Evolutionary conservation across 2,888 invertebrate genomes (phyloP).

Genomic region (Leptura quadrifasciata): DNA sequence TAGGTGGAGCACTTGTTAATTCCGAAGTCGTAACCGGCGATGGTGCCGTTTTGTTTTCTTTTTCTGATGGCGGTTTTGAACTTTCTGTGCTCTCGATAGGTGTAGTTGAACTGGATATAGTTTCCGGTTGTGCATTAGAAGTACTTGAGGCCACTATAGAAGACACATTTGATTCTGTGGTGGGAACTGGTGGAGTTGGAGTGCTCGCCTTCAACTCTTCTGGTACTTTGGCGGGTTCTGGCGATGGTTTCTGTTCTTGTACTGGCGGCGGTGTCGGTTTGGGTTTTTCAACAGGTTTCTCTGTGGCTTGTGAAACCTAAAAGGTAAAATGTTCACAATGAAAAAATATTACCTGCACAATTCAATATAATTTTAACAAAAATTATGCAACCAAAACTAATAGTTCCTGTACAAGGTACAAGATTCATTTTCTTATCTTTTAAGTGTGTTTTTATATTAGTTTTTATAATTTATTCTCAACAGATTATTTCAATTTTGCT

Average conservation of each 20-base stretch:
- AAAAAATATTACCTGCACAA: too few relatives aligned
- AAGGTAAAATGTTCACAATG: background rate
- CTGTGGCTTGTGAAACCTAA: constrained; percentile 35
- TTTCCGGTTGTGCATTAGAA: constrained; percentile 25
- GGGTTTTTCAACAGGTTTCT: constrained; percentile 40
- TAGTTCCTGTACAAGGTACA: too few relatives aligned
- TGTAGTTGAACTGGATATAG: constrained; percentile 12
- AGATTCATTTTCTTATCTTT: too few relatives aligned
- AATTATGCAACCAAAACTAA: too few relatives aligned
- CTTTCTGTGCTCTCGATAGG: constrained; percentile 14
- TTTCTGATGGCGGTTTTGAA: constrained; percentile 18
- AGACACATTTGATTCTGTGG: constrained; percentile 35
- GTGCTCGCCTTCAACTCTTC: constrained; percentile 56
- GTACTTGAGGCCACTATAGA: constrained; percentile 33
- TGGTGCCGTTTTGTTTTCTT: constrained; percentile 2
- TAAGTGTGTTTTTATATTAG: too few relatives aligned
- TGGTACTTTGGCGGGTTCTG: constrained; percentile 61
- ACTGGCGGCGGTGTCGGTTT: constrained; percentile 62
- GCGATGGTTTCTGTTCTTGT: constrained; percentile 42
- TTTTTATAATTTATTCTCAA: too few relatives aligned
- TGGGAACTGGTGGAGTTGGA: constrained; percentile 62
- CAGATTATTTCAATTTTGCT: too few relatives aligned
- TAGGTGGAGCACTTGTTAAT: constrained; percentile 10
- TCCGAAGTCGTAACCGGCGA: background rate
- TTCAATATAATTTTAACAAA: too few relatives aligned